These are phyloP conservation scores for Capreolus pygargus DNA, from an alignment of 2,113 vertebrate species.

Conservation along the genomic window DNA sequence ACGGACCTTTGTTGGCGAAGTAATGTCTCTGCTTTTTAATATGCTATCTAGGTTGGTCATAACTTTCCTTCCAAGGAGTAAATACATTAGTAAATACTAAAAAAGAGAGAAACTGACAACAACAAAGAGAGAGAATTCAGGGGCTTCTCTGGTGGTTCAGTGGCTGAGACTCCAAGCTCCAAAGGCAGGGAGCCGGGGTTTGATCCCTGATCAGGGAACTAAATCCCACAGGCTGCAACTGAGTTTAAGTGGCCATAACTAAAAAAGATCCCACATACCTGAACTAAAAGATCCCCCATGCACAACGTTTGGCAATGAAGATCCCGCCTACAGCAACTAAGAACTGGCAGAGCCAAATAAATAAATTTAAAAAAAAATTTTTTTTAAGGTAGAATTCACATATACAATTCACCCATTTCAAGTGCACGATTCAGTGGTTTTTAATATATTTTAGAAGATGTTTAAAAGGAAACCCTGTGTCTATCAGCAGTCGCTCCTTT, in stretches of 20 bases:
- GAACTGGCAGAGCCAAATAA: neutral
- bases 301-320: neutral
- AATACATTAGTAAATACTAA: neutral
- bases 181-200: neutral
- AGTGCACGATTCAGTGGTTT: neutral
- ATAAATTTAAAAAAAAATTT: rapidly evolving
- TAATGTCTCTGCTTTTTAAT: too few species aligned
- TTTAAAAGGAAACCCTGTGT: neutral
- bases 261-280: neutral
- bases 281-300: neutral
- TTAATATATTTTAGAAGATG: neutral
- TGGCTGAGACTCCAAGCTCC: neutral
- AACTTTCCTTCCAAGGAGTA: too few species aligned
- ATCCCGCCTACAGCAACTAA: neutral
- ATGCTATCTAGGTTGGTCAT: too few species aligned
- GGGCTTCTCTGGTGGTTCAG: neutral
- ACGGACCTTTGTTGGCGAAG: too few species aligned
- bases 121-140: neutral
- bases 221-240: neutral
- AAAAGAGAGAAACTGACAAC: neutral
- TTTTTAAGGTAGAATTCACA: neutral
- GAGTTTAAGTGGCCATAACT: neutral
- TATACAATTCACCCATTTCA: neutral
- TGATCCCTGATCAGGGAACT: neutral
- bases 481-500: neutral